Evolutionary conservation across 2,888 invertebrate species (phyloP), one percentile per base, ranked within the genome.

Genomic region (Drosophila prolongata): DNA sequence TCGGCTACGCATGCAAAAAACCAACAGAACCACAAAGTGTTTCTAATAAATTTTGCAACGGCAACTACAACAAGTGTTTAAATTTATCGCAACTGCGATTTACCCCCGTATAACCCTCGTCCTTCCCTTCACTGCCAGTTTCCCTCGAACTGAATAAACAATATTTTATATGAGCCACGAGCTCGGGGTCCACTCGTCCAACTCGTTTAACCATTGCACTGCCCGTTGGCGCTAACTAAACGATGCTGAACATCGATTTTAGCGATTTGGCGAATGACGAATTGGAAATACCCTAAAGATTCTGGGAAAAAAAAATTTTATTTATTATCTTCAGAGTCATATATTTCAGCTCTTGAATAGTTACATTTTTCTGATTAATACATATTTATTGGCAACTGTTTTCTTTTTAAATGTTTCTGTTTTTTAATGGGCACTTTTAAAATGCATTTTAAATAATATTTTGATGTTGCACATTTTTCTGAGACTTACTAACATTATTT

Each of bases 41-140:
- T 89, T 77, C 86, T 89, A 87, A 86, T 86, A 89, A 86, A 86
- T 86, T 89, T 69, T 66, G 62, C 57, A 77, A 70, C 85, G 84
- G 74, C 82, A 87, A 72, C 87, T 76, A 87, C 89, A 89, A 81
- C 89, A 86, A 86, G 89, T 86, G 86, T 89, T 86, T 78, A 81
- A 86, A 86, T 89, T 86, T 89, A 86, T 86, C 70, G 75, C 76
- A 71, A 49, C 78, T 76, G 74, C 86, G 71, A 88, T 88, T 83
- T 68, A 49, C 49, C 38, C 50, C 42, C 60, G 9, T 10, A 40
- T 38, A 13, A 13, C 37, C 14, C 37, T 37, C 43, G 24, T 6
- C 19, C 14, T 34, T 30, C 11, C 11, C 4, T 46, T 35, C 30
- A 3, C 47, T 4, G 34, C 49, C 35, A 49, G 35, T 37, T 50